Percentiles rank a stretch among this genome's conserved stretches.
Conservation (phyloP, 2,113 vertebrate species). For the Cinclus cinclus region DNA sequence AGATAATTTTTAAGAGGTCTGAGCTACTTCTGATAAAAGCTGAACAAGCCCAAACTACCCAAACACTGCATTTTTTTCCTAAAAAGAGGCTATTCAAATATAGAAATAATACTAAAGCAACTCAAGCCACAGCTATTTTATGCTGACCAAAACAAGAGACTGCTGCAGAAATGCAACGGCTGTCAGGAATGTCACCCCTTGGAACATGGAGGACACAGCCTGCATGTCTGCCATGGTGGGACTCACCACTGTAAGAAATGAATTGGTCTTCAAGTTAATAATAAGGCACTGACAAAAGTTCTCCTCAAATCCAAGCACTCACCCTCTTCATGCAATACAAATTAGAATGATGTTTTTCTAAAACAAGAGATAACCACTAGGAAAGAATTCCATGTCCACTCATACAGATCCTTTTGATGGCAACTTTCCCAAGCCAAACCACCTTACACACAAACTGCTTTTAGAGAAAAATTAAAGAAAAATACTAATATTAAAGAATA, state of each 20-base stretch:
- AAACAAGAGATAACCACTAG: neutral
- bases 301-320: neutral
- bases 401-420: neutral
- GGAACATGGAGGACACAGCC: neutral
- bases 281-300: slow-evolving; percentile 73
- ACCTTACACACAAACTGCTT: slow-evolving; percentile 47
- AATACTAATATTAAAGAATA: neutral
- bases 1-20: neutral
- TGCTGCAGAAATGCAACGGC: neutral
- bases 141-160: neutral
- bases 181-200: neutral
- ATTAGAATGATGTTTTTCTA: neutral
- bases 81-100: neutral
- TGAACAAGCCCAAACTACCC: neutral
- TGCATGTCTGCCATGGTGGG: neutral
- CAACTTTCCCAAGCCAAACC: neutral
- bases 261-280: slow-evolving; percentile 52
- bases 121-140: neutral
- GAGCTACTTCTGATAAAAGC: slow-evolving; percentile 7
- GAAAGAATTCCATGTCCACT: neutral
- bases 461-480: neutral
- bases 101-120: neutral
- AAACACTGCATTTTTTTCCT: neutral
- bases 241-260: neutral
- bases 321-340: neutral